phyloP scores from a whole-genome alignment of 2,888 invertebrate genomes.

The Ypsolopha sequella region DNA sequence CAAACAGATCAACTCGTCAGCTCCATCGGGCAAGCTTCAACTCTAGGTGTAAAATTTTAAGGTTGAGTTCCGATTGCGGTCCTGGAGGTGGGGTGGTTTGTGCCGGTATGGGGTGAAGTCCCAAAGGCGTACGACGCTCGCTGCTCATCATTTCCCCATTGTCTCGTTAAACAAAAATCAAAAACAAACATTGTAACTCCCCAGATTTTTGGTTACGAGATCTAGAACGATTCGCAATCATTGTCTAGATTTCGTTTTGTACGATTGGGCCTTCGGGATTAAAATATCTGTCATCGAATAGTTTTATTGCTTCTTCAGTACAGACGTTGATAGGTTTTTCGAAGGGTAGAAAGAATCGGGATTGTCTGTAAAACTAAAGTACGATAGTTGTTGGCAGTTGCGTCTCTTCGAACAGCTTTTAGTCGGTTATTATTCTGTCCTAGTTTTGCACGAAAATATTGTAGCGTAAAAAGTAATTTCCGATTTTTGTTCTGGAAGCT shows the following conservation, averaged over 20 bases:
- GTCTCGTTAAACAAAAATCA: conserved; percentile 72
- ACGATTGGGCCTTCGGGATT: conserved; percentile 47
- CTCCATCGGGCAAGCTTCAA: conserved; percentile 23
- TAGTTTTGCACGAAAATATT: too few species aligned
- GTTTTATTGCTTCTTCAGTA: conserved; percentile 1
- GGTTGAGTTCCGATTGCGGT: conserved; percentile 29
- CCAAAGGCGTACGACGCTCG: conserved; percentile 56
- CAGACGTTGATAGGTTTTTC: background rate
- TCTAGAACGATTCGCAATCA: conserved; percentile 54
- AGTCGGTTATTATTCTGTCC: too few species aligned
- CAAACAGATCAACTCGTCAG: conserved; percentile 27
- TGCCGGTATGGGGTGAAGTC: conserved; percentile 55
- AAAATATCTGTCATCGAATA: conserved; percentile 1
- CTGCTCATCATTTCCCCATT: conserved; percentile 71
- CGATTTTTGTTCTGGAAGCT: too few species aligned
- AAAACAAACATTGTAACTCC: conserved; percentile 61
- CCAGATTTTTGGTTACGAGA: conserved; percentile 56
- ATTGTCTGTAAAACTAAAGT: too few species aligned
- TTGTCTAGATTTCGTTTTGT: conserved; percentile 40
- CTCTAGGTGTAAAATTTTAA: conserved; percentile 27
- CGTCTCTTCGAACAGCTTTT: too few species aligned
- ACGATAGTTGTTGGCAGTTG: too few species aligned
- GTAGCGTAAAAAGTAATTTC: too few species aligned
- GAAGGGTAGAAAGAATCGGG: background rate
- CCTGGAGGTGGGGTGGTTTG: conserved; percentile 21